Percentiles rank a stretch among this genome's conserved stretches.
These are phyloP conservation scores for Salvelinus namaycush DNA, from an alignment of 2,113 vertebrate genomes.

Conservation along the genomic window DNA sequence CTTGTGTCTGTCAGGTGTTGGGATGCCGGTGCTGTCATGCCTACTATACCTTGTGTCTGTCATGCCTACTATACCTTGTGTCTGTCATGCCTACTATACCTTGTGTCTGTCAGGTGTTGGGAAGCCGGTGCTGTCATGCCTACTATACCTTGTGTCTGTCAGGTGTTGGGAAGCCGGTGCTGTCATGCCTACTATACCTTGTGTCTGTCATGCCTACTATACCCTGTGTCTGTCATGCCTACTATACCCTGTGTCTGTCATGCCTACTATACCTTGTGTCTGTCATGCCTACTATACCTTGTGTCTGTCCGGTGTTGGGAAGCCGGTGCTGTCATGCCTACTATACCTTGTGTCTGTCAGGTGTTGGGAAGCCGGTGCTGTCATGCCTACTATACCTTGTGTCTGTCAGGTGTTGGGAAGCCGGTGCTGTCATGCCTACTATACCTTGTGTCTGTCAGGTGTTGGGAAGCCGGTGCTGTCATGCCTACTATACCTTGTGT, in stretches of 20 bases:
- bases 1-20: constrained; percentile 63
- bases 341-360: constrained; percentile 71
- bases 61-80: constrained; percentile 71
- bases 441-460: constrained; percentile 72
- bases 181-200: constrained; percentile 76
- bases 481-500: constrained; percentile 67
- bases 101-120: constrained; percentile 57
- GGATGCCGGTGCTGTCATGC: constrained; percentile 67
- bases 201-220: constrained; percentile 50
- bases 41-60: constrained; percentile 70
- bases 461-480: constrained; percentile 71
- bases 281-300: constrained; percentile 75
- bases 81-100: constrained; percentile 72
- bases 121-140: constrained; percentile 69
- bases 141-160: constrained; percentile 70
- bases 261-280: constrained; percentile 67
- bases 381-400: constrained; percentile 74
- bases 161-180: constrained; percentile 54
- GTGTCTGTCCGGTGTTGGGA: constrained; percentile 47
- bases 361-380: constrained; percentile 57
- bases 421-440: constrained; percentile 65
- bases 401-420: constrained; percentile 50
- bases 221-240: constrained; percentile 75
- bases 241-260: constrained; percentile 74
- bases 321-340: constrained; percentile 65